Base-by-base conservation (phyloP, 92 coral and sea anemone species). In the Actinostola sp. region DNA sequence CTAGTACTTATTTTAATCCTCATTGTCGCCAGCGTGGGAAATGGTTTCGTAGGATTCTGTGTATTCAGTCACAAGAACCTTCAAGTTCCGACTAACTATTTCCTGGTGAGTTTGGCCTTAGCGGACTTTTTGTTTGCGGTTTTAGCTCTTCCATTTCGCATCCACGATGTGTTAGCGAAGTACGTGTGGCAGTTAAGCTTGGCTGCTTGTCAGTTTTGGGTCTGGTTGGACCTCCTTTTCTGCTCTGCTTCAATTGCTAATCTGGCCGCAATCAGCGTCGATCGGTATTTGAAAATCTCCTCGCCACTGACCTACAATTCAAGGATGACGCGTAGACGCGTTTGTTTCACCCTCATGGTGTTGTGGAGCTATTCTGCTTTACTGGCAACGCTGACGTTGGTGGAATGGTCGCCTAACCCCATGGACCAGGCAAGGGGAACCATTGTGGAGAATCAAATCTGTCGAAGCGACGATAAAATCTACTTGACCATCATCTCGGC, bases 11-110 rank as follows among this genome's bases (percentile, higher is more conserved):
- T 91, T 43, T 17, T 66, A n/a, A 81, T 92, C 0, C 76, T 95
- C 26, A 53, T 86, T 19, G 83, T 95, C 27, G 88, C 92, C 2
- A 67, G 82, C 28, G 54, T 79, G 28, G 99, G 99, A 8, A 95
- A 95, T 73, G 81, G 89, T 38, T 69, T 92, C 69, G 97, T 95
- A 43, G 85, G 97, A 42, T 80, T 55, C 41, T 85, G 89, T 60
- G 92, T 92, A 35, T 84, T 92, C 45, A 72, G 79, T 0, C 85
- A 91, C 70, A 88, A 86, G 64, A 91, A 88, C 58, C 95, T 95
- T 9, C 99, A 95, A 77, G 82, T 86, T 50, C 95, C 99, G 7
- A 86, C 93, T 16, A 95, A 95, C 80, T 95, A 88, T 81, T 95
- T 91, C 61, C 90, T 95, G 28, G 89, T 92, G 20, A 88, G 97